Base-by-base conservation (phyloP, 2,888 invertebrate genomes). In the Tetragnatha montana region DNA sequence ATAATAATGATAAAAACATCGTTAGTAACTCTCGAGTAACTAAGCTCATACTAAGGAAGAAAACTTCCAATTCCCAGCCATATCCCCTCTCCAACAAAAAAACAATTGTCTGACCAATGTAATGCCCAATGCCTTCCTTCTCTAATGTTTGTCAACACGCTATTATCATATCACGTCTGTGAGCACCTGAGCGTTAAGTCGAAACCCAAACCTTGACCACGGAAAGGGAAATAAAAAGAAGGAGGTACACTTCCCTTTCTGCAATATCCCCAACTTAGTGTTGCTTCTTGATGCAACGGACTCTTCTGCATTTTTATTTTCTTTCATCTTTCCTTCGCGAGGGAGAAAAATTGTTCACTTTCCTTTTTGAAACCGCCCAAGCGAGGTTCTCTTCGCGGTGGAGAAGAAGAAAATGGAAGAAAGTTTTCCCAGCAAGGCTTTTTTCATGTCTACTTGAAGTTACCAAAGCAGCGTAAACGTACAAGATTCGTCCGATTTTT, bases 151-250 rank as follows among this genome's bases (percentile, higher is more conserved):
- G 22, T 78, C 50, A 51, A 14, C 51, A 1, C 71, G 60, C 22
- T 78, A 60, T 51, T 78, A 35, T 35, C 35, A 35, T 35, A 35
- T 35, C 35, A 14, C 14, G 78, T 78, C 60, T 60, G 78, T 60
- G 51, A 60, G 12, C 78, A 78, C 21, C 60, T 78, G 78, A 78
- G 51, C 78, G 78, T 22, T 60, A 78, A 78, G 60, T 14, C 14
- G 22, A 60, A 78, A 22, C 60, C 78, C 60, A 78, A 78, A 78
- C 78, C 78, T 78, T 78, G 78, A 78, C 78, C 78, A 78, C 51
- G 2, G 60, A 21, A 10, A 50, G n/a, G 50, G 68, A n/a, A 60
- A 51, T 51, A 78, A 50, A 78, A 76, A 19, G n/a, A 51, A 51
- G 21, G 60, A 50, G 49, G 51, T 7, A 22, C 12, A 60, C 21